phyloP scores from a whole-genome alignment of 2,797 vertebrate genomes.

The Malacoctenus gilli region DNA sequence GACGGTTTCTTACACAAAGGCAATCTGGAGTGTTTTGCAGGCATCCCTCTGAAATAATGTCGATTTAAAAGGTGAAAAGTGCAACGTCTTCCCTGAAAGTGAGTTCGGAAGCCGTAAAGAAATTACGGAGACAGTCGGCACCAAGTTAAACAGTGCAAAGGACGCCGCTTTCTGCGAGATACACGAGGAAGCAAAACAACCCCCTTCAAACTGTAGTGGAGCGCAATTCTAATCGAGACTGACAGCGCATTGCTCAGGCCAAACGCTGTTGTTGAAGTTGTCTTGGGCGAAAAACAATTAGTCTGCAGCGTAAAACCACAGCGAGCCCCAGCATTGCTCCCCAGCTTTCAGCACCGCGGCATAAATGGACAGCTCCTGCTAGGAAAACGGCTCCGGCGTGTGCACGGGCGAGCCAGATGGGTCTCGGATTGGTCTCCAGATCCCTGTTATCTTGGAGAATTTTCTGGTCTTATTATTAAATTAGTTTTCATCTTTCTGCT shows the following conservation, averaged over 20 bases:
- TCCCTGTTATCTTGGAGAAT: slow-evolving; percentile 74
- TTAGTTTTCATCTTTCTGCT: slow-evolving; percentile 77
- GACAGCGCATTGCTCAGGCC: not conserved
- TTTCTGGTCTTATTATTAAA: slow-evolving; percentile 79
- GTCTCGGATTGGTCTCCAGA: slow-evolving; percentile 69
- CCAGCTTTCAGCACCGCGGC: slow-evolving; percentile 49
- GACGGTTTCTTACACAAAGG: not conserved
- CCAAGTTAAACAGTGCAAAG: too few relatives aligned
- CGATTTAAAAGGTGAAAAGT: too few relatives aligned
- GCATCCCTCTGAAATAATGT: not conserved
- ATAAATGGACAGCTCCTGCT: slow-evolving; percentile 52
- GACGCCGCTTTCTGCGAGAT: too few relatives aligned
- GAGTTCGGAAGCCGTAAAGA: too few relatives aligned
- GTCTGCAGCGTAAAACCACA: slow-evolving; percentile 7
- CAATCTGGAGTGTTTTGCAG: not conserved
- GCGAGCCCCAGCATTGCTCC: slow-evolving; percentile 12
- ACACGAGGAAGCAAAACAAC: too few relatives aligned
- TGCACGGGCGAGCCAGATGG: slow-evolving; percentile 66
- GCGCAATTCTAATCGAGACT: not conserved
- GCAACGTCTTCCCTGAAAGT: too few relatives aligned
- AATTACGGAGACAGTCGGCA: too few relatives aligned
- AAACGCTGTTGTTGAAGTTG: slow-evolving; percentile 3
- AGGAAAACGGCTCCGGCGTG: slow-evolving; percentile 30
- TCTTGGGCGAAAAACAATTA: not conserved
- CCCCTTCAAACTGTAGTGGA: not conserved